These are phyloP conservation scores for Scleropages formosus DNA, from an alignment of 2,797 vertebrate species.

Conservation along the genomic window DNA sequence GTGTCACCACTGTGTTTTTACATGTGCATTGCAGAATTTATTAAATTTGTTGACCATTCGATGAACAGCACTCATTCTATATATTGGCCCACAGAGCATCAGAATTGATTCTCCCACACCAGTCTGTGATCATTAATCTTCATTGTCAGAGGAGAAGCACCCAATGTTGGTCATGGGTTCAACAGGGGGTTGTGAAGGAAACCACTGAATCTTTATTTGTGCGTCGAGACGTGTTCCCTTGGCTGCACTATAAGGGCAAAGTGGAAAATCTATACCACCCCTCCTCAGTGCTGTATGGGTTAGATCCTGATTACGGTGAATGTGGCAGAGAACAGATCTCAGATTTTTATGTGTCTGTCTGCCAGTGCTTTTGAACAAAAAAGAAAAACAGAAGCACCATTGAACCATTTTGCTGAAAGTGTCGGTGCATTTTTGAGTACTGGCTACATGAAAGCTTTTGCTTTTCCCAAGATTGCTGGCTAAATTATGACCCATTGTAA, in stretches of 20 bases:
- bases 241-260: not conserved
- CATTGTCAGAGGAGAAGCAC: not conserved
- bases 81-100: no score
- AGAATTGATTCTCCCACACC: no score
- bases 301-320: not conserved
- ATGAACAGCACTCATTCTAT: no score
- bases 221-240: not conserved
- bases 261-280: slow-evolving; percentile 4
- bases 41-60: no score
- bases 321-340: not conserved
- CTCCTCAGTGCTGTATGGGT: not conserved
- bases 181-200: not conserved
- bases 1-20: no score
- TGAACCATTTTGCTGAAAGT: no score
- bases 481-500: no score
- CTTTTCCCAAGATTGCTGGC: no score
- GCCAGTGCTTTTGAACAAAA: not conserved
- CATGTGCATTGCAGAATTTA: no score
- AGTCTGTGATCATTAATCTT: not conserved
- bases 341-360: not conserved
- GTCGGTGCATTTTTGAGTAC: no score
- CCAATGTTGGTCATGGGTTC: not conserved
- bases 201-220: slow-evolving; percentile 15
- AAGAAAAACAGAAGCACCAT: no score
- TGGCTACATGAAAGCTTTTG: no score